Evolutionary conservation across 2,888 invertebrate species (phyloP), one percentile per base, ranked within the genome.

Genomic region (Aphidius colemani): DNA sequence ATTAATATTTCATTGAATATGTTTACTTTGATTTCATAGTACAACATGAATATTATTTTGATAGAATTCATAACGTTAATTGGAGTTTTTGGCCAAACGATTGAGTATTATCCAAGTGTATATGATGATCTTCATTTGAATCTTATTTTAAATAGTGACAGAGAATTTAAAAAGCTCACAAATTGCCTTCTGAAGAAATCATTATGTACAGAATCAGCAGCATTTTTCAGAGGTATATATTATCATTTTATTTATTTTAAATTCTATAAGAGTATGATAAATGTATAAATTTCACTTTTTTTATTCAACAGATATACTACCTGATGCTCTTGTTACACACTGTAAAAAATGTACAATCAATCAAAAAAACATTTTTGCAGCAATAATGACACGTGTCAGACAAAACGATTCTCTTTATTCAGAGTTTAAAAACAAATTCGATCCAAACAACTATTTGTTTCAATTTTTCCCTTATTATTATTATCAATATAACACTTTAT

Each of bases 111-210:
- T 48, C 7, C 67, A 4, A 53, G 58, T 9, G 18, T 48, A 5
- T 70, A 62, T 45, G 67, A 71, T 53, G 60, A 70, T 18, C 43
- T 70, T 1, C 63, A 73, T 41, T 30, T 72, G 7, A 65, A 70
- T 8, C 8, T 13, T 2, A 64, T 71, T 44, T 56, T 74, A 6
- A 53, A 9, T 1, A 72, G 60, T 55, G 61, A 69, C 10, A 66
- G 70, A 50, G 55, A 72, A 9, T 55, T 69, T 6, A 61, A 65
- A 2, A 60, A 61, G 11, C 74, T 73, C 48, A 39, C 69, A 5
- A 43, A 61, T 13, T 76, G 76, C 50, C 10, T 76, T 9, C 64
- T 76, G 1, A 72, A 73, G 7, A 63, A 67, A 43, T 71, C 72
- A 4, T 46, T 68, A 0, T 76, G 76, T 48, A 68, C 71, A 4